Evolutionary conservation across 2,797 vertebrate genomes (phyloP), one percentile per base, ranked within the genome.

Genomic region (Danio jaintianensis): DNA sequence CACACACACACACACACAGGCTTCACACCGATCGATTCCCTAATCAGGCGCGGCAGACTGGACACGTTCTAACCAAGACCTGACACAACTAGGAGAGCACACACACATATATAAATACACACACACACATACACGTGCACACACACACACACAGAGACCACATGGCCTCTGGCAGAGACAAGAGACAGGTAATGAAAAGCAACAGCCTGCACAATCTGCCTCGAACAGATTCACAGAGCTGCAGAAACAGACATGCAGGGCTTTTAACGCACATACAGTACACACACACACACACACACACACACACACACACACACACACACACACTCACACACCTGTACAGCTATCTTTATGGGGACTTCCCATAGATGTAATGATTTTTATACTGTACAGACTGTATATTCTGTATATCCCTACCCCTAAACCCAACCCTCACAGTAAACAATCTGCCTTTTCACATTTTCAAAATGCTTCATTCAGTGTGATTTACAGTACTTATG

Each of bases 151-250:
- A n/a, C 45, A 62, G 20, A 42, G 70, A 62, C 75, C 89, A 79
- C 69, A 88, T 76, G 88, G 90, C 87, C 71, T 82, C 84, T 86
- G 85, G 88, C 89, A 89, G 88, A 85, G 89, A 85, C 78, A 87
- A 88, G 88, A 86, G 89, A 85, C 75, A 88, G 89, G 90, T 87
- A 89, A 91, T 90, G 86, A 91, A 92, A 91, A 89, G 91, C 87
- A 92, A 90, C 90, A 87, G 87, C 80, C 73, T 86, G 91, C 91
- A 90, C 93, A 93, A 83, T 87, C 86, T 87, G 88, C 79, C 81
- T 72, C 12, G 69, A 86, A 88, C 90, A 90, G 91, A 88, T 89
- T 86, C 86, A 45, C 69, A 71, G 68, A 64, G 78, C 59, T 82
- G 64, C 76, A 88, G 83, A 85, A 84, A 86, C 68, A 42, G 66